Percentiles rank a stretch among this genome's conserved stretches.
These are phyloP conservation scores for Danio aesculapii DNA, from an alignment of 2,797 vertebrate species.

Conservation along the genomic window DNA sequence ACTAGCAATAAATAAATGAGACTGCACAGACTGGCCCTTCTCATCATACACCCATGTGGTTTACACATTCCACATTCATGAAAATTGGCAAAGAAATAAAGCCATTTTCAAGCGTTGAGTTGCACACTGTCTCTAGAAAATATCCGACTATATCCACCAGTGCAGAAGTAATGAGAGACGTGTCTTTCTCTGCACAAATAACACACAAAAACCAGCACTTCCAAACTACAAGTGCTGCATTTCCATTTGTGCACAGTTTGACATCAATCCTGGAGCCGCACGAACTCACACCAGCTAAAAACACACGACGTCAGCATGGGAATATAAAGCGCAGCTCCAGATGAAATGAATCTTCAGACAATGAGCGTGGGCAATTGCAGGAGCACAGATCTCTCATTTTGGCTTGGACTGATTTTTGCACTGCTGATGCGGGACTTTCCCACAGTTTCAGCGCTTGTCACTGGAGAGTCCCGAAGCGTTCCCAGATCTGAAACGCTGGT, in stretches of 20 bases:
- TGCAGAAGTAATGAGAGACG: conserved; percentile 6
- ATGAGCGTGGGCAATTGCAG: conserved; percentile 57
- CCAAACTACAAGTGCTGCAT: conserved; percentile 11
- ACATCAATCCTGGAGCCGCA: background rate
- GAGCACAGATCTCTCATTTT: conserved; percentile 49
- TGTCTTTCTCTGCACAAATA: conserved; percentile 2
- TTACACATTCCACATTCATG: background rate
- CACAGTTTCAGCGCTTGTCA: conserved; percentile 80
- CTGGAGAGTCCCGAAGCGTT: conserved; percentile 78
- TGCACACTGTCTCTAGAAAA: background rate
- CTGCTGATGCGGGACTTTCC: conserved; percentile 84
- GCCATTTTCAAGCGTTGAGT: background rate
- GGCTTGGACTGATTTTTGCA: conserved; percentile 42
- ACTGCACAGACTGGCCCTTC: too few species aligned
- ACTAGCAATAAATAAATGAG: too few species aligned
- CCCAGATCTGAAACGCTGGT: conserved; percentile 60
- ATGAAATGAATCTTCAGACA: conserved; percentile 25
- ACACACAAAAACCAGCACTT: background rate
- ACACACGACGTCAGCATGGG: background rate
- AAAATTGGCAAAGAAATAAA: background rate
- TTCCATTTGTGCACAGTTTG: background rate
- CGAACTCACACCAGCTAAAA: conserved; percentile 11
- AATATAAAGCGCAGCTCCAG: background rate
- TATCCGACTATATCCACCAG: background rate
- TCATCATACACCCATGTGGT: too few species aligned